Evolutionary conservation across 2,888 invertebrate species (phyloP), one percentile per base, ranked within the genome.

Genomic region (Tinea semifulvella): DNA sequence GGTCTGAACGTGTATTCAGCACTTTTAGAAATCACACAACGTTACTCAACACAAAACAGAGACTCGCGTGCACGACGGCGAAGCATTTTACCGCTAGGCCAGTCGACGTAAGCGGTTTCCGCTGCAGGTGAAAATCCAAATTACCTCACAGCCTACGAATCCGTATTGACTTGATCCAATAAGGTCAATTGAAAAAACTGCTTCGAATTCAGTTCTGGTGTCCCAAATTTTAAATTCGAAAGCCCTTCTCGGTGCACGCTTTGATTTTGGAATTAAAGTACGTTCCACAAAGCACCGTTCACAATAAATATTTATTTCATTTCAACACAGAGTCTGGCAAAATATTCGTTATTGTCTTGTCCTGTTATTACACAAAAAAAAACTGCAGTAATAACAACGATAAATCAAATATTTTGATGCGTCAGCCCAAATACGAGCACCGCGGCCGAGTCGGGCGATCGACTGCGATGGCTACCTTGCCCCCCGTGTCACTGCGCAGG

Each of bases 401-500:
- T 18, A 36, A 18, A 16, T 6, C 3, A 36, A 11, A 36, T 2
- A 36, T 3, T 18, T 2, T n/a, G 36, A 7, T 17, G 10, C 2
- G 57, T 58, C 57, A 59, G 58, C 54, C 53, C 60, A 11, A 59
- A 62, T 58, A 62, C 73, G 63, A 64, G 68, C 69, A 67, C 61
- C 65, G 65, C 61, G 58, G 68, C 65, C 64, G 61, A 65, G 60
- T 68, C 68, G 66, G 57, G 55, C 67, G 65, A 65, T 68, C 72
- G 73, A 77, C 76, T 76, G 58, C 55, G 66, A 8, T 22, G 20
- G 13, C 40, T 40, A 40, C 40, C 68, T 62, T 60, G 68, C 73
- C 74, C 74, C 74, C 68, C 69, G 73, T 76, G 77, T 63, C 76
- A 75, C 60, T 75, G 76, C 76, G 75, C 77, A 76, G 76, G 65